Evolutionary conservation across 2,888 invertebrate species (phyloP).

Genomic region (Synergus gifuensis): DNA sequence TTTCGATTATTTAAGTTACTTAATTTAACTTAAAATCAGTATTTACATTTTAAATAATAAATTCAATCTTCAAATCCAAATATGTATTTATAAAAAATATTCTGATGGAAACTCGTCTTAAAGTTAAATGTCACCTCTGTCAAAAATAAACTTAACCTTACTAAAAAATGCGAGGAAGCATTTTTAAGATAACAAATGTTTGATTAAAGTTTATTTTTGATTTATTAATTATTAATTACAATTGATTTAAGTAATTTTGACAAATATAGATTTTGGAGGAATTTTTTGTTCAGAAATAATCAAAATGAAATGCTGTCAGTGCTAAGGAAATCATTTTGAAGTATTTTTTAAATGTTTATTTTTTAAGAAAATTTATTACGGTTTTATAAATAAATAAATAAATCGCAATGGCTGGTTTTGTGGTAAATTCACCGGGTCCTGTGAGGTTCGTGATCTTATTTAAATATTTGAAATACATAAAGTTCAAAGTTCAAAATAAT

Average conservation of each 20-base stretch:
- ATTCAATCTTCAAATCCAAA: too few relatives aligned
- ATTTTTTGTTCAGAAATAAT: not conserved
- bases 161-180: not conserved
- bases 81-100: too few relatives aligned
- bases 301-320: not conserved
- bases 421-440: not conserved
- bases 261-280: not conserved
- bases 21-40: too few relatives aligned
- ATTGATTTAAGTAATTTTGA: not conserved
- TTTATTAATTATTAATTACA: not conserved
- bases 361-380: not conserved
- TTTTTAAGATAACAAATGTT: not conserved
- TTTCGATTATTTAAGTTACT: too few relatives aligned
- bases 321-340: not conserved
- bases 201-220: not conserved
- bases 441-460: not conserved
- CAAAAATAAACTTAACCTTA: conserved; percentile 19
- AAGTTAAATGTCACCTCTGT: conserved; percentile 30
- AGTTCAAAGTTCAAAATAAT: too few relatives aligned
- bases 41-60: too few relatives aligned
- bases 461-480: too few relatives aligned
- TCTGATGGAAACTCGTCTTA: too few relatives aligned
- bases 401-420: not conserved
- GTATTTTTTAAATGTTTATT: not conserved
- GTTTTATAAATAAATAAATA: not conserved